These are phyloP conservation scores for Microcebus ravelobensis DNA, from an alignment of 2,113 vertebrate species.

Conservation along the genomic window DNA sequence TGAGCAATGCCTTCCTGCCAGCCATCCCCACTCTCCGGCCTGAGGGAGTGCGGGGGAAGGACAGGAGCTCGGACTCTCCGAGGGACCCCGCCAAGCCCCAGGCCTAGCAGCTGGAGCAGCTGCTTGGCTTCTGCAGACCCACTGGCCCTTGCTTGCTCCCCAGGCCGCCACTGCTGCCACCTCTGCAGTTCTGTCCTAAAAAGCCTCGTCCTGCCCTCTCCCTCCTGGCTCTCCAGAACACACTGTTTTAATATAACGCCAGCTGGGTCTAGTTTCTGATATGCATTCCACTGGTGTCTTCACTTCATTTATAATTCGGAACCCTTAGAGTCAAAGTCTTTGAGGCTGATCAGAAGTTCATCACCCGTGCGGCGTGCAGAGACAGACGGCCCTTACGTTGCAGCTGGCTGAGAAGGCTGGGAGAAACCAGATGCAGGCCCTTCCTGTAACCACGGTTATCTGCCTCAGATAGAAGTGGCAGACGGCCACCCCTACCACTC, in stretches of 20 bases:
- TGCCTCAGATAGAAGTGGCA: not conserved
- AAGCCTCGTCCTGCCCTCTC: not conserved
- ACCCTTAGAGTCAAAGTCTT: not conserved
- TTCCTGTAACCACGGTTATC: not conserved
- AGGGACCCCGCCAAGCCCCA: not conserved
- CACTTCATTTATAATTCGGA: not conserved
- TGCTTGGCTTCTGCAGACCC: not conserved
- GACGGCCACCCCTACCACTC: not conserved
- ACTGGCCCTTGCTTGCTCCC: no score
- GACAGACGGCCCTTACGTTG: accelerated
- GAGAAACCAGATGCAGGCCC: not conserved
- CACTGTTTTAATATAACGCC: not conserved
- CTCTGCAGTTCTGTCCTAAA: not conserved
- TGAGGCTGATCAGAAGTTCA: not conserved
- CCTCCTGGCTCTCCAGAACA: not conserved
- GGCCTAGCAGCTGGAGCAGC: not conserved
- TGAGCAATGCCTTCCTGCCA: not conserved
- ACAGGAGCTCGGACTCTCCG: not conserved
- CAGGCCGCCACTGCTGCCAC: accelerated
- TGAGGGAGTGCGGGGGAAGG: not conserved
- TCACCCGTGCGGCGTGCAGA: accelerated
- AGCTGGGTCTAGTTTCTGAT: not conserved
- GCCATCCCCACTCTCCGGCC: not conserved
- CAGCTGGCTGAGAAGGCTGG: not conserved
- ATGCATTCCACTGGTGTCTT: not conserved